A percentile compares a stretch with the other conserved stretches of the same genome.
These are phyloP conservation scores for Drosophila emarginata DNA, from an alignment of 2,888 invertebrate genomes.

Conservation along the genomic window DNA sequence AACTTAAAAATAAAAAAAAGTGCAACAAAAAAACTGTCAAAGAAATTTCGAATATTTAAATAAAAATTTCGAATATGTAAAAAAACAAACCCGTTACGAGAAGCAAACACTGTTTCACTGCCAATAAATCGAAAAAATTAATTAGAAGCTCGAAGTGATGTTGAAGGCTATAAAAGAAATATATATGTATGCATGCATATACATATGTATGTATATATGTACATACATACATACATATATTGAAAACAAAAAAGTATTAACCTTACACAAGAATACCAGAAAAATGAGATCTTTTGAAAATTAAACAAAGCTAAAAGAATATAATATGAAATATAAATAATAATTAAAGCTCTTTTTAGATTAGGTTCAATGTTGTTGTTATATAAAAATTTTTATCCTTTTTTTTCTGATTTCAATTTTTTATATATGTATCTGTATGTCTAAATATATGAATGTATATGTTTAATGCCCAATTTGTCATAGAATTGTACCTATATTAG, in stretches of 20 bases:
- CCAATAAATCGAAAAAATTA: slow-evolving; percentile 5
- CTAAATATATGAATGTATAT: background rate
- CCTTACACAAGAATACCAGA: background rate
- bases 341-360: background rate
- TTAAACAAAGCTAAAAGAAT: background rate
- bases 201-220: no score
- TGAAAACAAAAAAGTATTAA: slow-evolving; percentile 33
- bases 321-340: no score
- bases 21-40: no score
- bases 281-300: slow-evolving; percentile 18
- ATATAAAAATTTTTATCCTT: background rate
- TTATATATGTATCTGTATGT: background rate
- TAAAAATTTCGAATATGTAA: background rate
- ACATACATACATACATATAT: background rate
- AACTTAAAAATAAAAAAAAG: background rate
- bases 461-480: slow-evolving; percentile 13
- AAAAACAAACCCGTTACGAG: no score
- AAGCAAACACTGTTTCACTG: slow-evolving; percentile 14
- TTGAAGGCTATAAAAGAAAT: background rate
- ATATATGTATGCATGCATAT: no score
- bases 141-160: slow-evolving; percentile 9
- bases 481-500: slow-evolving; percentile 31
- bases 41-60: slow-evolving; percentile 33
- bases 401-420: slow-evolving; percentile 15
- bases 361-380: background rate